Conservation (phyloP, 2,113 vertebrate species). For the Chamaetylas fuelleborni region DNA sequence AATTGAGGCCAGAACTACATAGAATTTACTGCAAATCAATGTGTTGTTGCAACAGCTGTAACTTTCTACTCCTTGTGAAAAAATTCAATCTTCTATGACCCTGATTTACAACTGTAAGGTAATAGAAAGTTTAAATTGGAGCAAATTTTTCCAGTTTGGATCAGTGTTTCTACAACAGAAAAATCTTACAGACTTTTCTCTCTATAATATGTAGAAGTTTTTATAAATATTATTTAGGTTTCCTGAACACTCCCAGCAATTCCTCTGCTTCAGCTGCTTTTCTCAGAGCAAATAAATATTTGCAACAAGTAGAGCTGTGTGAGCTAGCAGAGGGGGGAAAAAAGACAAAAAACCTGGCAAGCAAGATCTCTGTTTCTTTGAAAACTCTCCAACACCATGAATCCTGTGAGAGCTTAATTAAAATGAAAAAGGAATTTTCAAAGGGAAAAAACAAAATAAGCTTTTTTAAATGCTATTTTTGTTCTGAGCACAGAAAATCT, state of each 20-base stretch:
- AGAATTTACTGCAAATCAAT: slow-evolving; percentile 37
- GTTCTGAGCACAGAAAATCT: slow-evolving; percentile 25
- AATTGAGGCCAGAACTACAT: not conserved
- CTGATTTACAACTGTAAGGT: not conserved
- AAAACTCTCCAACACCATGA: slow-evolving; percentile 52
- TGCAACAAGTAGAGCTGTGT: slow-evolving; percentile 38
- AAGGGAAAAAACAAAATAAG: slow-evolving; percentile 47
- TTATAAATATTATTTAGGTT: slow-evolving; percentile 43
- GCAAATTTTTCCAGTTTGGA: not conserved
- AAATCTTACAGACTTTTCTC: not conserved
- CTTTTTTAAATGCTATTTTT: slow-evolving; percentile 38
- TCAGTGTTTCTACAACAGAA: not conserved
- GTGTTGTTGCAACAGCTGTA: not conserved
- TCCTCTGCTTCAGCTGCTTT: not conserved
- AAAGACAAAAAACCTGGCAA: slow-evolving; percentile 1
- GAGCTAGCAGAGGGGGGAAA: not conserved
- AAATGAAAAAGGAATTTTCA: slow-evolving; percentile 51
- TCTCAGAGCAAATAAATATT: slow-evolving; percentile 19
- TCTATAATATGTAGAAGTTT: not conserved
- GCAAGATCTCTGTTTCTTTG: slow-evolving; percentile 42
- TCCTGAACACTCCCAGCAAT: not conserved
- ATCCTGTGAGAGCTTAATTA: slow-evolving; percentile 57
- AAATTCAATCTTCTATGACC: not conserved
- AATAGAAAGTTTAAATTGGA: not conserved
- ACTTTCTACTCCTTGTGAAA: not conserved